Evolutionary conservation across 2,113 vertebrate species (phyloP), one percentile per base, ranked within the genome.

Genomic region (Leucoraja erinaceus): DNA sequence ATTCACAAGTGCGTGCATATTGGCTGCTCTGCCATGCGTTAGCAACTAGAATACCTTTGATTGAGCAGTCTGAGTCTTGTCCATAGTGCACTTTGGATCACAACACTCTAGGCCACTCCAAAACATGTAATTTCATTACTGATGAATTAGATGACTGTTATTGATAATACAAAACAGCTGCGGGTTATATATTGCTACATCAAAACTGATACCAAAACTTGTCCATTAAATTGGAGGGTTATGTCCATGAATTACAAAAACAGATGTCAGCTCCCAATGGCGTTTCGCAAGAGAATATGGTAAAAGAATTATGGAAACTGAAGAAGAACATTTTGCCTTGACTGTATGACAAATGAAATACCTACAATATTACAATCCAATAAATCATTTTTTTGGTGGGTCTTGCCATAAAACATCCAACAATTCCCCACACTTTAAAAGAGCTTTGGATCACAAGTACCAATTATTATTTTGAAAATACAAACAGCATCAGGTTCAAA

Each of bases 201-300:
- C 95, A 96, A 96, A 88, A 96, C 94, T 94, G 95, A 95, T 96
- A 95, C 96, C 95, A 96, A 95, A 96, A 94, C 96, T 95, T 94
- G 93, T n/a, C 93, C 38, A 93, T 1, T 0, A 72, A 91, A 74
- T 72, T 72, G 70, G 90, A 91, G 63, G 68, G 66, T 74, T 91
- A 72, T 10, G 22, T 72, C 66, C 68, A 91, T 91, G 90, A 74
- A 91, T 91, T 33, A 54, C 68, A 91, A 91, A 91, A 91, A 74
- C 90, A 91, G 90, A 91, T 91, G 90, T 68, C 38, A 72, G 66
- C 33, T 91, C 90, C 90, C 90, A 72, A 91, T 91, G 66, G 90
- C 38, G 1, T 33, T 68, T 9, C 90, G 28, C 90, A 72, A 22
- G 90, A 70, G 90, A 91, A 54, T 72, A 91, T 91, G 20, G 66